Percentiles rank a stretch among this genome's conserved stretches.
Conservation (phyloP, 2,797 vertebrate species). For the Simalia tracyae region DNA sequence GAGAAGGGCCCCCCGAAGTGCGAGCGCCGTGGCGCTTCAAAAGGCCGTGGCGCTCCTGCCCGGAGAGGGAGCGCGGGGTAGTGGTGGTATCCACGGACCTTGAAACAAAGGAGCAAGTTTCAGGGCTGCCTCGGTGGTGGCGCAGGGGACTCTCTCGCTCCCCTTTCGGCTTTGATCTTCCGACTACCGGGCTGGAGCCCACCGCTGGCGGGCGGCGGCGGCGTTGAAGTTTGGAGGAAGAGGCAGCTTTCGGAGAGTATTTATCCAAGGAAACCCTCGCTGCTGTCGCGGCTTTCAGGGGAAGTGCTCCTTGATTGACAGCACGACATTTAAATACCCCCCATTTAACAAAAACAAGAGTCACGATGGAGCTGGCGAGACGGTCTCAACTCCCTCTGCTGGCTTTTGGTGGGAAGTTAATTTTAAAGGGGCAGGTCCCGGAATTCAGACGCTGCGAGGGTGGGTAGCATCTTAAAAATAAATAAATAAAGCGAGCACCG, state of each 20-base stretch:
- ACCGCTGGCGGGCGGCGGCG: constrained; percentile 35
- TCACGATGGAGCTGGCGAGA: constrained; percentile 52
- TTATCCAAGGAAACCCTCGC: constrained; percentile 25
- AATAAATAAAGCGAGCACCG: background rate
- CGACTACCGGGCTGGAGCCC: constrained; percentile 57
- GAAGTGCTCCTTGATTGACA: constrained; percentile 86
- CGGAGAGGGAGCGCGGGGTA: constrained; percentile 34
- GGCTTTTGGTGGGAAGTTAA: constrained; percentile 53
- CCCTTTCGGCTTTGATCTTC: constrained; percentile 18
- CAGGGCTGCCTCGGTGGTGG: constrained; percentile 57
- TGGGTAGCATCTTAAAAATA: background rate
- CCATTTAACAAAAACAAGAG: constrained; percentile 67
- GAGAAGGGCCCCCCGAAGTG: background rate
- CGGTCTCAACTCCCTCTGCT: constrained; percentile 65
- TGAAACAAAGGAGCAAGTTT: constrained; percentile 82
- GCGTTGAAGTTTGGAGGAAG: constrained; percentile 34
- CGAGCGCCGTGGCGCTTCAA: background rate
- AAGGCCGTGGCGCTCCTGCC: constrained; percentile 35
- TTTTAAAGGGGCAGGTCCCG: constrained; percentile 17
- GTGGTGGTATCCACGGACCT: constrained; percentile 69
- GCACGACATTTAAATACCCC: constrained; percentile 92
- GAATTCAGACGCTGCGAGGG: background rate
- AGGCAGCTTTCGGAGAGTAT: constrained; percentile 34
- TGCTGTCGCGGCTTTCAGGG: constrained; percentile 74
- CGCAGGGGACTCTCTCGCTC: constrained; percentile 47